Percentiles rank a stretch among this genome's conserved stretches.
Conservation (phyloP, 2,888 invertebrate genomes). For the Dasypolia templi region DNA sequence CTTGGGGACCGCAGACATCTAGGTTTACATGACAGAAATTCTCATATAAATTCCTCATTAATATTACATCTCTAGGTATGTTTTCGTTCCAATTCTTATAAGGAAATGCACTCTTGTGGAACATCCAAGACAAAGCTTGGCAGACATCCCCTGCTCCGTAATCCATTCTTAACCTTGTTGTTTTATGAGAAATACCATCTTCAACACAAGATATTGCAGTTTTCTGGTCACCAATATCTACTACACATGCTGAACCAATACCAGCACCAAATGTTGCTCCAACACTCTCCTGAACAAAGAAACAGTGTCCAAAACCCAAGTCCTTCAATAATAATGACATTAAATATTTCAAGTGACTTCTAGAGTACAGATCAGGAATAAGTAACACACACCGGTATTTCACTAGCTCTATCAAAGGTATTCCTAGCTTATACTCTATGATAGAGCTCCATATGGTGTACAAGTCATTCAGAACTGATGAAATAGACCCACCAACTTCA, state of each 20-base stretch:
- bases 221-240: slow-evolving; percentile 98
- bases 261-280: slow-evolving; percentile 89
- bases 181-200: slow-evolving; percentile 97
- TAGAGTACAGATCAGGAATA: slow-evolving; percentile 97
- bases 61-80: slow-evolving; percentile 93
- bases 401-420: slow-evolving; percentile 92
- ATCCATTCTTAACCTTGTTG: slow-evolving; percentile 95
- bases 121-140: slow-evolving; percentile 96
- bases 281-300: slow-evolving; percentile 93
- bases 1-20: slow-evolving; percentile 96
- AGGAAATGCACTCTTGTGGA: slow-evolving; percentile 97
- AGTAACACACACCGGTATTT: slow-evolving; percentile 96
- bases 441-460: slow-evolving; percentile 97
- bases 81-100: slow-evolving; percentile 95
- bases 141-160: slow-evolving; percentile 98
- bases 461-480: slow-evolving; percentile 95
- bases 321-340: slow-evolving; percentile 94
- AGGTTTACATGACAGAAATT: slow-evolving; percentile 97
- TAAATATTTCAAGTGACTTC: slow-evolving; percentile 95
- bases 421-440: slow-evolving; percentile 94
- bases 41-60: slow-evolving; percentile 96
- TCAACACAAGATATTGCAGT: slow-evolving; percentile 98
- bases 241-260: slow-evolving; percentile 95
- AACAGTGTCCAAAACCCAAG: slow-evolving; percentile 96
- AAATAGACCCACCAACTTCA: slow-evolving; percentile 96